Base-by-base conservation (phyloP, 1,140 invertebrate species). In the Brachionus rubens region DNA sequence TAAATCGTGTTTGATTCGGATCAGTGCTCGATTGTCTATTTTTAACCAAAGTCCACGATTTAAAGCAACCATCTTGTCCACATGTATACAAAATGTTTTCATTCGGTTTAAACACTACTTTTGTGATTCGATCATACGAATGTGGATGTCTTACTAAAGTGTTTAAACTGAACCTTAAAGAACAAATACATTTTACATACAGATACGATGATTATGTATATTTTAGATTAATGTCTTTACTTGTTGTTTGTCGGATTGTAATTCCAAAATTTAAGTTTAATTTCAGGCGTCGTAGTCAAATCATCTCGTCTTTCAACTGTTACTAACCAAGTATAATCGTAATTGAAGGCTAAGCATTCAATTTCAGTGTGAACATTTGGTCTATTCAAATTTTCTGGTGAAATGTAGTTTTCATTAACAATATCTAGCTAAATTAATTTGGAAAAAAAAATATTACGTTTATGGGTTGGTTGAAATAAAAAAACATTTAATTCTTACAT, bases 261-360 rank as follows among this genome's bases (percentile, higher is more conserved):
- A 56, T 87, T 80, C 91, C 91, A 94, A 82, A 92, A 92, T 81
- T 93, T 93, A 0, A 94, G 82, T 43, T 88, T 83, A 0, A 90
- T 83, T 84, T 92, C 90, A 3, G 86, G 83, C 33, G 80, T 82
- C 1, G 87, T 87, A 76, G 87, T 82, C 48, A 85, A 83, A 77
- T 88, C 86, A 79, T 88, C 85, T 78, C 90, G 87, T 52, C 87
- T 85, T 83, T 93, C 91, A 5, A 90, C 87, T 1, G 91, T 92
- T 19, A 88, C 90, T 84, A 93, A 84, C 91, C 91, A 93, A n/a
- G 84, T 79, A 0, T 90, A 90, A 82, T 87, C 82, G 47, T 86
- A 83, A 81, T 88, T 89, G 59, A 93, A 86, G 0, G 89, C 88
- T 40, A 90, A 86, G 78, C 87, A 86, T 0, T 86, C 88, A 0